A percentile compares a stretch with the other conserved stretches of the same genome.
These are phyloP conservation scores for Apotomis turbidana DNA, from an alignment of 2,888 invertebrate species.

Conservation along the genomic window DNA sequence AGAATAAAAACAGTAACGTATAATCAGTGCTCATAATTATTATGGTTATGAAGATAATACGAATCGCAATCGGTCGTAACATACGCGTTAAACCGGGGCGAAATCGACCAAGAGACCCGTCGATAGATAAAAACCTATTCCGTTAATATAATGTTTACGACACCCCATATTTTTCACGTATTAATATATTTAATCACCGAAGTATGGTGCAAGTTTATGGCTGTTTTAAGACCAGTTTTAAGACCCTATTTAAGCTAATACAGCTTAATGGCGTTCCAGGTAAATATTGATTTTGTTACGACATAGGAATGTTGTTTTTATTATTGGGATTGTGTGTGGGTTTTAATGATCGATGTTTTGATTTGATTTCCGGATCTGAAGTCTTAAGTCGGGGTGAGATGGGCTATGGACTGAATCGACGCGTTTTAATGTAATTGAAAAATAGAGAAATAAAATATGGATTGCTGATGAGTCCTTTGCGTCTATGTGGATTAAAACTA, in stretches of 20 bases:
- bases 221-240: slow-evolving; percentile 34
- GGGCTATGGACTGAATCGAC: neutral
- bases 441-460: too few relatives aligned
- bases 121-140: slow-evolving; percentile 47
- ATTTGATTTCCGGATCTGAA: neutral
- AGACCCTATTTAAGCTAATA: slow-evolving; percentile 38
- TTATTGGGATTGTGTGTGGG: slow-evolving; percentile 9
- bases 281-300: slow-evolving; percentile 41
- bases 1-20: neutral
- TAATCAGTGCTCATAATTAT: slow-evolving; percentile 32
- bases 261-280: slow-evolving; percentile 31
- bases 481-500: too few relatives aligned
- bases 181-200: slow-evolving; percentile 44
- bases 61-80: slow-evolving; percentile 57
- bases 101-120: slow-evolving; percentile 43
- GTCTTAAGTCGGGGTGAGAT: neutral
- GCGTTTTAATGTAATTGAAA: too few relatives aligned
- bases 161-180: slow-evolving; percentile 42
- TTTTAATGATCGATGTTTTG: slow-evolving; percentile 6
- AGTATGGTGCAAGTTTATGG: slow-evolving; percentile 41
- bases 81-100: slow-evolving; percentile 56
- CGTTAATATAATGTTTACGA: slow-evolving; percentile 43
- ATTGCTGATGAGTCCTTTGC: too few relatives aligned
- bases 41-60: slow-evolving; percentile 50
- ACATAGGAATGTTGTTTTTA: slow-evolving; percentile 34